Evolutionary conservation across 2,797 vertebrate genomes (phyloP).

Genomic region (Crocodylus rhombifer): DNA sequence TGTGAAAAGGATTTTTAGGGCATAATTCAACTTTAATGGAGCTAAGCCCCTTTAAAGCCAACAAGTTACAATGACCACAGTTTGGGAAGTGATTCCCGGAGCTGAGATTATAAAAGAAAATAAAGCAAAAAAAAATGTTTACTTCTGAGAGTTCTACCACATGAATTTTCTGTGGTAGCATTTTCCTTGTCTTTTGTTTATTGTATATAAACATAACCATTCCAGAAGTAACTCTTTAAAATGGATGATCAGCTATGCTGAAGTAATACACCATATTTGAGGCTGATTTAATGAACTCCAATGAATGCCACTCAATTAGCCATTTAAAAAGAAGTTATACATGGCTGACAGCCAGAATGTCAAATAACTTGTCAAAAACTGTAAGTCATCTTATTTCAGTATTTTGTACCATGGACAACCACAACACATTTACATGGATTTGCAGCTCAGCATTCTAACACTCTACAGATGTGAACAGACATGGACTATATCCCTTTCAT

Average conservation of each 20-base stretch:
- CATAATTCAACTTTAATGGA: no score
- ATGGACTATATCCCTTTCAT: conserved; percentile 61
- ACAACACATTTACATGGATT: conserved; percentile 45
- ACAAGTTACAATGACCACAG: no score
- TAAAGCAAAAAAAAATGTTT: not conserved
- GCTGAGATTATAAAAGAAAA: not conserved
- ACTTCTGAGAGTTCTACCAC: not conserved
- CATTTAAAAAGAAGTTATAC: conserved; percentile 37
- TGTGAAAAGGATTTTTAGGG: no score
- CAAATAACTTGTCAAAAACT: conserved; percentile 35
- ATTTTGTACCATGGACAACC: conserved; percentile 32
- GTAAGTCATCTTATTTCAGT: conserved; percentile 20
- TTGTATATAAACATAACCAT: not conserved
- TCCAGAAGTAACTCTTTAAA: not conserved
- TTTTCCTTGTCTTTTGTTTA: not conserved
- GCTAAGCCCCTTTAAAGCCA: no score
- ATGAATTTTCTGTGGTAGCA: not conserved
- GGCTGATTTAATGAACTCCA: conserved; percentile 33
- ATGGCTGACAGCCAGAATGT: not conserved
- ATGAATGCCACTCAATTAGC: conserved; percentile 24
- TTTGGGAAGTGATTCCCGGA: no score
- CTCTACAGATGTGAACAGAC: conserved; percentile 56
- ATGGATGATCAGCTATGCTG: not conserved
- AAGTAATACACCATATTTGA: not conserved
- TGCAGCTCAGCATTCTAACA: conserved; percentile 56